Evolutionary conservation across 2,888 invertebrate species (phyloP).

Genomic region (Eristalis tenax): DNA sequence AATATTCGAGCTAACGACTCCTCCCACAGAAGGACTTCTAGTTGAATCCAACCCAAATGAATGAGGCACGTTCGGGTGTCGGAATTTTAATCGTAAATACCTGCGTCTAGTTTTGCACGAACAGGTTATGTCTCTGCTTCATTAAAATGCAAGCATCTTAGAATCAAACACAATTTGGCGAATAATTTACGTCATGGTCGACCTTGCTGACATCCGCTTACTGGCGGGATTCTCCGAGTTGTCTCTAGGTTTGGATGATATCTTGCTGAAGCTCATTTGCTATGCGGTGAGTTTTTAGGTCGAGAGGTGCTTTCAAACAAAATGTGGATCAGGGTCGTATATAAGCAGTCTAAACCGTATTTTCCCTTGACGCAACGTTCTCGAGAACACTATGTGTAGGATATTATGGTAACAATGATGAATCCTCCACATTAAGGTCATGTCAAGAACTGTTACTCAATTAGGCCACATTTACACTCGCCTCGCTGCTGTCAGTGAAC

Average conservation of each 20-base stretch:
- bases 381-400: too few relatives aligned
- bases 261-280: not conserved
- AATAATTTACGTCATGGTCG: not conserved
- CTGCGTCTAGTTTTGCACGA: not conserved
- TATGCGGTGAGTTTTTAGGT: not conserved
- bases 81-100: not conserved
- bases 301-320: too few relatives aligned
- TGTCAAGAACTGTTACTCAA: too few relatives aligned
- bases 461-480: too few relatives aligned
- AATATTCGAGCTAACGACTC: too few relatives aligned
- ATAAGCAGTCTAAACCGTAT: too few relatives aligned
- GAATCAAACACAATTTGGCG: not conserved
- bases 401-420: too few relatives aligned
- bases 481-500: too few relatives aligned
- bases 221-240: not conserved
- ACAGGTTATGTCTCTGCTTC: not conserved
- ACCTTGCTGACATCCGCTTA: not conserved
- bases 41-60: not conserved
- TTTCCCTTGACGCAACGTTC: too few relatives aligned
- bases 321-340: too few relatives aligned
- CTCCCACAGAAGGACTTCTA: not conserved
- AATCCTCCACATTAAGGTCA: too few relatives aligned
- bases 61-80: not conserved
- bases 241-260: not conserved
- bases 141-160: not conserved